Conservation (phyloP, 2,113 vertebrate genomes). For the Hemicordylus capensis region DNA sequence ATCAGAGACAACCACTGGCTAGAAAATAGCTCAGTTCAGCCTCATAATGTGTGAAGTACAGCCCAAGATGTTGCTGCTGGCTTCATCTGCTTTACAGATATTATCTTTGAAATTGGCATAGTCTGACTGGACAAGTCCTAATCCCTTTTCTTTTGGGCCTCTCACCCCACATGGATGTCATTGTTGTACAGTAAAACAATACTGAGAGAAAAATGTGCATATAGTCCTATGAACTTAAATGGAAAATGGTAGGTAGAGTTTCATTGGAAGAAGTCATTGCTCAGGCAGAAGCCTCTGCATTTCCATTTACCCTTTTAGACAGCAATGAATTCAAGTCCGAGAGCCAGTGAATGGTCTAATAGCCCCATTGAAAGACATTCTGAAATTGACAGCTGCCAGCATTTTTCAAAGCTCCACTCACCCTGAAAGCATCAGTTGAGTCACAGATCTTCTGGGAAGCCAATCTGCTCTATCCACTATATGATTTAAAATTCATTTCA, state of each 20-base stretch:
- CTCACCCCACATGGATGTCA: not conserved
- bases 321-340: not conserved
- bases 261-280: not conserved
- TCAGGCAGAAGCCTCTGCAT: not conserved
- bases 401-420: slow-evolving; percentile 1
- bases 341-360: not conserved
- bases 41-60: not conserved
- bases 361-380: not conserved
- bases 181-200: not conserved
- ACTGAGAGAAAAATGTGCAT: not conserved
- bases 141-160: not conserved
- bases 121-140: not conserved
- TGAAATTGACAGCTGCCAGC: not conserved
- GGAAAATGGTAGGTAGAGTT: not conserved
- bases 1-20: not conserved
- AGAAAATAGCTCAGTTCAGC: not conserved
- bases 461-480: not conserved
- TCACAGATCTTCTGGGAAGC: not conserved
- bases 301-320: not conserved
- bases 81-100: not conserved
- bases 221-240: not conserved
- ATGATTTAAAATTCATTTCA: slow-evolving; percentile 23
- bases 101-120: not conserved
- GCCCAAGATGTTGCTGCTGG: not conserved
- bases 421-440: not conserved